Evolutionary conservation across 2,797 vertebrate species (phyloP).

Genomic region (Coregonus ussuriensis): DNA sequence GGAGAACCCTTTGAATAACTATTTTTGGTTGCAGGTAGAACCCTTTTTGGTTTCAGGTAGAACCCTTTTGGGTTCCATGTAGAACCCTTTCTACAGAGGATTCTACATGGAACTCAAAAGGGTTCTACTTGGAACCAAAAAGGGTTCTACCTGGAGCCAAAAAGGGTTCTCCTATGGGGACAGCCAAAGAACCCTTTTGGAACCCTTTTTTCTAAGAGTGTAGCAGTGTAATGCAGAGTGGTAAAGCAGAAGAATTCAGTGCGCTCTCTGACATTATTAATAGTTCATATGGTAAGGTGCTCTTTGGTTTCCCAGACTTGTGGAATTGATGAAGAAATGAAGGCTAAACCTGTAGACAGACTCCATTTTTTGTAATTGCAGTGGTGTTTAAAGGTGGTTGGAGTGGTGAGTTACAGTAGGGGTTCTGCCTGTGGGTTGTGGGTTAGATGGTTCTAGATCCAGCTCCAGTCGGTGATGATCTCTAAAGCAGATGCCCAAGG

Average conservation of each 20-base stretch:
- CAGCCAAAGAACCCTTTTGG: too few relatives aligned
- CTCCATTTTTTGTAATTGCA: neutral
- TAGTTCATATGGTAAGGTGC: neutral
- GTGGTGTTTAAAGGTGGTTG: neutral
- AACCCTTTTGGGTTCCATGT: too few relatives aligned
- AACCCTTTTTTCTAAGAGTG: neutral
- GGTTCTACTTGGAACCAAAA: too few relatives aligned
- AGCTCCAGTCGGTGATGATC: neutral
- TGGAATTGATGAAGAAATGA: neutral
- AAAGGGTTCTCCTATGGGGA: too few relatives aligned
- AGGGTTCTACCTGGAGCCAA: too few relatives aligned
- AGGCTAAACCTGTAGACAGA: neutral
- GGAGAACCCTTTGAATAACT: too few relatives aligned
- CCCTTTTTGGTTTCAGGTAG: too few relatives aligned
- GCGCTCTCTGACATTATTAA: neutral
- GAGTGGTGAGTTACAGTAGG: neutral
- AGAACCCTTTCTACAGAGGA: too few relatives aligned
- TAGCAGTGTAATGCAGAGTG: neutral
- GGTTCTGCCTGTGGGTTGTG: neutral
- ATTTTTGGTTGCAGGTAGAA: too few relatives aligned
- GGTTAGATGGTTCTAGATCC: neutral
- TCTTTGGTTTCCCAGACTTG: neutral
- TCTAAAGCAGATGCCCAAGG: conserved; percentile 8
- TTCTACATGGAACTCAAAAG: too few relatives aligned
- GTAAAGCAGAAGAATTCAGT: neutral